Conservation (phyloP, 2,888 invertebrate genomes). For the Philopedon plagiatum region DNA sequence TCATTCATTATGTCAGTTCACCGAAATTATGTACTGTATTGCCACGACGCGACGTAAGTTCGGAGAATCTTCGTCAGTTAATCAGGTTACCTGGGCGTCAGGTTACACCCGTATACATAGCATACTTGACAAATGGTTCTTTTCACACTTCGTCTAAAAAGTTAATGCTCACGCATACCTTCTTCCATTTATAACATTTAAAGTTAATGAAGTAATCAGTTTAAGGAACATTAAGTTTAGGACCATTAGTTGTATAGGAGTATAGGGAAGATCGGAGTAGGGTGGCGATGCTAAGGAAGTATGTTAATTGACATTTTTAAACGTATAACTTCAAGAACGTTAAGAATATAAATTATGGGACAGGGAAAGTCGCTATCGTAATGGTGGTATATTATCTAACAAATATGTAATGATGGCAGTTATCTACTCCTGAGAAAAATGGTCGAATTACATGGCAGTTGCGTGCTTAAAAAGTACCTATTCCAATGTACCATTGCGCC, state of each 20-base stretch:
- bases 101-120: slow-evolving; percentile 30
- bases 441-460: too few relatives aligned
- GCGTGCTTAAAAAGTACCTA: too few relatives aligned
- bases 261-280: background rate
- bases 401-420: too few relatives aligned
- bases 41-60: background rate
- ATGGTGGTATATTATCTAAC: too few relatives aligned
- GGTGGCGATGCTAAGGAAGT: too few relatives aligned
- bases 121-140: slow-evolving; percentile 47
- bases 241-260: slow-evolving; percentile 30
- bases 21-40: background rate
- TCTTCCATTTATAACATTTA: slow-evolving; percentile 46
- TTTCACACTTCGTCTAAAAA: slow-evolving; percentile 47
- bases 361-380: too few relatives aligned
- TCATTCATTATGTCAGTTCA: background rate
- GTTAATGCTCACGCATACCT: slow-evolving; percentile 48
- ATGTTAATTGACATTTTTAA: too few relatives aligned
- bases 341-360: too few relatives aligned
- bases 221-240: slow-evolving; percentile 46
- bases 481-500: too few relatives aligned
- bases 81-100: slow-evolving; percentile 32
- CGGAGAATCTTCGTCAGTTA: slow-evolving; percentile 10
- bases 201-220: slow-evolving; percentile 50
- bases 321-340: too few relatives aligned
- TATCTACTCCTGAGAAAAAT: too few relatives aligned